Conservation (phyloP, 92 coral and sea anemone species). For the Bergia sp. region DNA sequence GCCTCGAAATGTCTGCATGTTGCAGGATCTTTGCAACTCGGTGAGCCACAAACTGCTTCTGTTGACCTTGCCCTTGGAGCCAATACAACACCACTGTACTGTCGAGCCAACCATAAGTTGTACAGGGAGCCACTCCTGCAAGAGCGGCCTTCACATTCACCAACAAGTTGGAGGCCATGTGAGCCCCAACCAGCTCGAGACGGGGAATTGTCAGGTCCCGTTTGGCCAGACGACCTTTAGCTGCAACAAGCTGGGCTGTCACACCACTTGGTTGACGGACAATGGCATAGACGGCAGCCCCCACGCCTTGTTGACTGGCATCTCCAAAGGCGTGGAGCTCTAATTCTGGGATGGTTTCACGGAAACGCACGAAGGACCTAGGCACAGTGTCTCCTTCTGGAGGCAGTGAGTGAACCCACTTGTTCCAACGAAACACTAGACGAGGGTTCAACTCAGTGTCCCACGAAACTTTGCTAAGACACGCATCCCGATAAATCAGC, state of each 20-base stretch:
- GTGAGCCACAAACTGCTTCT: conserved; percentile 38
- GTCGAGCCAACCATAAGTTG: conserved; percentile 22
- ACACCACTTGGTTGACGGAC: conserved; percentile 36
- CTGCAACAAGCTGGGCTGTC: conserved; percentile 36
- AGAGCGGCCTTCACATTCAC: conserved; percentile 43
- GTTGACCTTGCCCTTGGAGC: conserved; percentile 24
- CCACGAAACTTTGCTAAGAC: conserved; percentile 19
- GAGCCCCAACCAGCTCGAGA: conserved; percentile 49
- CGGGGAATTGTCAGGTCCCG: conserved; percentile 23
- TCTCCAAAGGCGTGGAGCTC: conserved; percentile 49
- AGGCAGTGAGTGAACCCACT: conserved; percentile 27
- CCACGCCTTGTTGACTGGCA: conserved; percentile 40
- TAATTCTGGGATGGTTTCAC: conserved; percentile 28
- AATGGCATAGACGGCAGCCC: conserved; percentile 37
- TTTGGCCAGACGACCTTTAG: not conserved
- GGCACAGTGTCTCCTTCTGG: conserved; percentile 37
- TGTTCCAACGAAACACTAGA: conserved; percentile 38
- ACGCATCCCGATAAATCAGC: conserved; percentile 29
- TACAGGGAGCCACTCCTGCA: conserved; percentile 21
- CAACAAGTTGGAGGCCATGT: conserved; percentile 45
- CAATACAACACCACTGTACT: conserved; percentile 22
- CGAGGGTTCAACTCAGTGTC: conserved; percentile 30
- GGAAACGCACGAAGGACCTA: conserved; percentile 14
- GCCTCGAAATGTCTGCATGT: conserved; percentile 26
- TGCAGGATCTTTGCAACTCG: conserved; percentile 13